Percentiles rank a stretch among this genome's conserved stretches.
phyloP scores from a whole-genome alignment of 2,888 invertebrate species.

The Chrysopilus asiliformis region DNA sequence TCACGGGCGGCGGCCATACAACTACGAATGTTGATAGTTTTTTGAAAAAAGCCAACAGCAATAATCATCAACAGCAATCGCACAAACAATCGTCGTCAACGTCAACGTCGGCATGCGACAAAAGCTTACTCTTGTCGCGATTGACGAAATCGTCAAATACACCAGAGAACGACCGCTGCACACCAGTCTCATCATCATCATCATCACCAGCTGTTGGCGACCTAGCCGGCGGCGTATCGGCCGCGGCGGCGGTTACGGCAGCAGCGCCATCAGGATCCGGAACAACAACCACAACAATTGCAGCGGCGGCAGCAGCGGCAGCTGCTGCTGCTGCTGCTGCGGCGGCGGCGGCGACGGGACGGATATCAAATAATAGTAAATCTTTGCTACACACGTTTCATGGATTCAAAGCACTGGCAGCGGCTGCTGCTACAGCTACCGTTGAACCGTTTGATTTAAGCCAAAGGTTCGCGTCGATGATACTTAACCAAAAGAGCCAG shows the following conservation, averaged over 20 bases:
- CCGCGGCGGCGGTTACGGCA: neutral
- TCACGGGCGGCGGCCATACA: too few relatives aligned
- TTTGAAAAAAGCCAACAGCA: too few relatives aligned
- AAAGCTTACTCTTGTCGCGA: too few relatives aligned
- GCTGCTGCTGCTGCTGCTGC: conserved; percentile 15
- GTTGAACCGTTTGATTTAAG: conserved; percentile 19
- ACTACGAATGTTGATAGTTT: too few relatives aligned
- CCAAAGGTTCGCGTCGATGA: conserved; percentile 17
- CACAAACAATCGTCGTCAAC: too few relatives aligned
- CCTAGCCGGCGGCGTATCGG: neutral
- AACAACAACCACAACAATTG: conserved; percentile 7
- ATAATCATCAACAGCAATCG: too few relatives aligned
- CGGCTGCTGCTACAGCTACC: conserved; percentile 15
- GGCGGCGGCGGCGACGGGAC: conserved; percentile 2
- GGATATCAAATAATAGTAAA: conserved; percentile 8
- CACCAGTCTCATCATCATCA: too few relatives aligned
- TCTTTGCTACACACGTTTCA: conserved; percentile 17
- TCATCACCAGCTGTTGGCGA: neutral
- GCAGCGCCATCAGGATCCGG: neutral
- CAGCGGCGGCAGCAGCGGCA: conserved; percentile 5
- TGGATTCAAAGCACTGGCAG: conserved; percentile 18
- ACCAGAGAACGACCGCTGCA: too few relatives aligned
- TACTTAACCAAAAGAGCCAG: too few relatives aligned
- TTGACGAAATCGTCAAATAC: too few relatives aligned
- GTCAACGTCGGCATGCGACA: too few relatives aligned